phyloP scores from a whole-genome alignment of 2,888 invertebrate genomes.

The Tridacna gigas region DNA sequence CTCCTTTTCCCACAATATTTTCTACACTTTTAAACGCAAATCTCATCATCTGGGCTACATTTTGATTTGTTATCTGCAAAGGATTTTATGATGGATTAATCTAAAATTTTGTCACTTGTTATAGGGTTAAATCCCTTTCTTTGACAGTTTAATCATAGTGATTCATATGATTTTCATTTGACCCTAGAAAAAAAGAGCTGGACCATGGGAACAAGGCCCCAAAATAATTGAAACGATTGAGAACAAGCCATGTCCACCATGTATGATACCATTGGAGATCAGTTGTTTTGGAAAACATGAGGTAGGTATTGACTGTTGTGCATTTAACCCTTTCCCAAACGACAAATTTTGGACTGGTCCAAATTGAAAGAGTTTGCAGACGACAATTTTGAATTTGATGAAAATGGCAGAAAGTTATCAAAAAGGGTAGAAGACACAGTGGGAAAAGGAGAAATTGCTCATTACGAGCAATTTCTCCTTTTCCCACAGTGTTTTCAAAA shows the following conservation, averaged over 20 bases:
- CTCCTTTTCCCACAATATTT: background rate
- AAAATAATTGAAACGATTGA: constrained; percentile 77
- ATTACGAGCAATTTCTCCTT: no score
- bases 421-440: no score
- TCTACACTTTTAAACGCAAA: background rate
- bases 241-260: constrained; percentile 86
- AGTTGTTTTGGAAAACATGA: constrained; percentile 85
- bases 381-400: no score
- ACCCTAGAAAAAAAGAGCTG: constrained; percentile 79
- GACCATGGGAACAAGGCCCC: constrained; percentile 85
- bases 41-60: background rate
- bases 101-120: background rate
- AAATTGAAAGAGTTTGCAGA: no score
- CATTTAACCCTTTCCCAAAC: no score
- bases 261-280: constrained; percentile 88
- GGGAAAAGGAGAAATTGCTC: no score
- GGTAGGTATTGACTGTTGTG: constrained; percentile 65
- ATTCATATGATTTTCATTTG: background rate
- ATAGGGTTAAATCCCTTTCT: no score
- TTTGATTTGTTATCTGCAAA: background rate
- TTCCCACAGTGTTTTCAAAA: no score
- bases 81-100: background rate
- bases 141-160: no score
- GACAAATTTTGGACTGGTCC: no score
- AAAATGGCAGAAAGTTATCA: no score